Conservation (phyloP, 2,888 invertebrate species). For the Andrena bicolor region DNA sequence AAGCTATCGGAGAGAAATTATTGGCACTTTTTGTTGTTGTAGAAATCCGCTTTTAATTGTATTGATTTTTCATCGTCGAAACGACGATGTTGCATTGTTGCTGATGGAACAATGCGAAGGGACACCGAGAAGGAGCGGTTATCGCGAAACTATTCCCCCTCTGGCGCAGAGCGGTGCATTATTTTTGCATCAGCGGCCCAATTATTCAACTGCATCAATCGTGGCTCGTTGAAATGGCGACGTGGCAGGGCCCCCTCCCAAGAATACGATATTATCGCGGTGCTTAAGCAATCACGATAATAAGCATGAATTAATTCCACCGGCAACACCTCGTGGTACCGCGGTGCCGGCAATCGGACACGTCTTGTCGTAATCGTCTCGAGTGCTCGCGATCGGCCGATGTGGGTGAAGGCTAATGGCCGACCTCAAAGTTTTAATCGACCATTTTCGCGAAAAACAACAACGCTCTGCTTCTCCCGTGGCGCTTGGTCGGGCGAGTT, state of each 20-base stretch:
- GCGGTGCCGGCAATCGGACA: conserved; percentile 46
- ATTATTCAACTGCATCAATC: conserved; percentile 25
- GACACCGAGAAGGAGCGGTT: too few relatives aligned
- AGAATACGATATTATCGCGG: conserved; percentile 55
- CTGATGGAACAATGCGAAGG: too few relatives aligned
- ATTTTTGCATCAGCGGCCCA: neutral
- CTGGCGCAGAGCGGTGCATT: neutral
- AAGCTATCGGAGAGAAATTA: too few relatives aligned
- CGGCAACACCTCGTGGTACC: conserved; percentile 54
- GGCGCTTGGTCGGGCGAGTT: conserved; percentile 26
- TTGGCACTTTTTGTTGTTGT: too few relatives aligned
- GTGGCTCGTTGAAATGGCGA: conserved; percentile 8
- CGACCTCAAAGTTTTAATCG: conserved; percentile 78
- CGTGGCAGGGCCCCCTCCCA: conserved; percentile 11
- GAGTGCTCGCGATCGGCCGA: conserved; percentile 65
- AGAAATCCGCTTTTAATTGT: too few relatives aligned
- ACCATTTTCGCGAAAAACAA: conserved; percentile 73
- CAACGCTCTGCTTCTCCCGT: conserved; percentile 5
- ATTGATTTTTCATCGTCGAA: too few relatives aligned
- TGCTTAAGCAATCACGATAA: conserved; percentile 62
- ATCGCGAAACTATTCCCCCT: too few relatives aligned
- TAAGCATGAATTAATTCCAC: conserved; percentile 65
- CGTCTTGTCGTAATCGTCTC: conserved; percentile 53
- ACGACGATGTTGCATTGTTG: too few relatives aligned
- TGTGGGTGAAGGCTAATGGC: conserved; percentile 79